Evolutionary conservation across 2,888 invertebrate species (phyloP).

Genomic region (Plutella xylostella): DNA sequence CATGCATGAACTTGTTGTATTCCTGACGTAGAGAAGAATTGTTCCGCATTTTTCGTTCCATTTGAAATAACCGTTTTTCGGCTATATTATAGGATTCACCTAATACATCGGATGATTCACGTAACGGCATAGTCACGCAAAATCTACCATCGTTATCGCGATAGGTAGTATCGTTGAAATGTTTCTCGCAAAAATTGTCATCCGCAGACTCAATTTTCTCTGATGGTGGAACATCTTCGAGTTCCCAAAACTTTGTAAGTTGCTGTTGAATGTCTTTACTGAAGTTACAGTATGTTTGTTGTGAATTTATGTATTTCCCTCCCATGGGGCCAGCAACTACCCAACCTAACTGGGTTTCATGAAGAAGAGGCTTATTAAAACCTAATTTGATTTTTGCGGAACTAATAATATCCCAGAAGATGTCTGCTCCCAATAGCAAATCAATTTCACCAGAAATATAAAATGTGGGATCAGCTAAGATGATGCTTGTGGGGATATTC

Average conservation of each 20-base stretch:
- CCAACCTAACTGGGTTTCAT: neutral
- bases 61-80: neutral
- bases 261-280: neutral
- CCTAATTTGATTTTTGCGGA: neutral
- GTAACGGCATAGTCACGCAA: neutral
- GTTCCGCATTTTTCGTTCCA: neutral
- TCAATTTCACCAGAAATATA: slow-evolving; percentile 3
- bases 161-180: neutral
- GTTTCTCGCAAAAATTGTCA: neutral
- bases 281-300: neutral
- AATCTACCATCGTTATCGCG: neutral
- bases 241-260: neutral
- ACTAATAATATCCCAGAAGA: neutral
- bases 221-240: neutral
- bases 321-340: neutral
- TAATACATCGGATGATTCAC: neutral
- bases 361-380: neutral
- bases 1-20: slow-evolving; percentile 13
- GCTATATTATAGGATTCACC: neutral
- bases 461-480: slow-evolving; percentile 6
- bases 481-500: slow-evolving; percentile 3
- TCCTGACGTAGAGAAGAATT: neutral
- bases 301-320: too few species aligned
- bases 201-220: neutral
- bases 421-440: neutral